Evolutionary conservation across 2,797 vertebrate genomes (phyloP).

Genomic region (Bradypodion ventrale): DNA sequence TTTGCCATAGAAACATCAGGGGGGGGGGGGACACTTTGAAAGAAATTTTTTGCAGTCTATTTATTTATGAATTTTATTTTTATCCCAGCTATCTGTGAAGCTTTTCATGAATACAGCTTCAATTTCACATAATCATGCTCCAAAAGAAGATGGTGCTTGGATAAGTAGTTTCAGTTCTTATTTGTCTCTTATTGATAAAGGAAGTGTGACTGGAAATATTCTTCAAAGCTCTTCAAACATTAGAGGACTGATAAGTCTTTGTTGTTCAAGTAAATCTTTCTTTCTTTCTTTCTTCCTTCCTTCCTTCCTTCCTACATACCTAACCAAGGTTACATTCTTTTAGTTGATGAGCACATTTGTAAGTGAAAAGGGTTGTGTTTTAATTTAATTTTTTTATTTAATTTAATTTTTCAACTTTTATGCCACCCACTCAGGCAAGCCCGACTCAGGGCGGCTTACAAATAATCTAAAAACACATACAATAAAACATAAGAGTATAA

Average conservation of each 20-base stretch:
- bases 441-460: no score
- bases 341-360: conserved; percentile 57
- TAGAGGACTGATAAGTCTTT: conserved; percentile 51
- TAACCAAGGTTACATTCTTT: conserved; percentile 17
- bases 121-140: conserved; percentile 11
- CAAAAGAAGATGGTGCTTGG: conserved; percentile 8
- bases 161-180: background rate
- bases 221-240: conserved; percentile 56
- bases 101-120: background rate
- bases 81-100: background rate
- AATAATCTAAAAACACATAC: no score
- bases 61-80: conserved; percentile 8
- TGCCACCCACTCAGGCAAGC: no score
- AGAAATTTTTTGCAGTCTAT: background rate
- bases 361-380: conserved; percentile 36
- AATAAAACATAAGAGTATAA: no score
- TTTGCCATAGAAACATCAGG: background rate
- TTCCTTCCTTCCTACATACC: background rate
- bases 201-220: conserved; percentile 61
- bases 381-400: no score
- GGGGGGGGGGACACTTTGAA: no score
- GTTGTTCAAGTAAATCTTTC: conserved; percentile 48
- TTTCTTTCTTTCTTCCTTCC: no score
- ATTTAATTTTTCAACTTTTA: no score
- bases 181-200: conserved; percentile 41